phyloP scores from a whole-genome alignment of 2,797 vertebrate species.

The Champsocephalus esox region DNA sequence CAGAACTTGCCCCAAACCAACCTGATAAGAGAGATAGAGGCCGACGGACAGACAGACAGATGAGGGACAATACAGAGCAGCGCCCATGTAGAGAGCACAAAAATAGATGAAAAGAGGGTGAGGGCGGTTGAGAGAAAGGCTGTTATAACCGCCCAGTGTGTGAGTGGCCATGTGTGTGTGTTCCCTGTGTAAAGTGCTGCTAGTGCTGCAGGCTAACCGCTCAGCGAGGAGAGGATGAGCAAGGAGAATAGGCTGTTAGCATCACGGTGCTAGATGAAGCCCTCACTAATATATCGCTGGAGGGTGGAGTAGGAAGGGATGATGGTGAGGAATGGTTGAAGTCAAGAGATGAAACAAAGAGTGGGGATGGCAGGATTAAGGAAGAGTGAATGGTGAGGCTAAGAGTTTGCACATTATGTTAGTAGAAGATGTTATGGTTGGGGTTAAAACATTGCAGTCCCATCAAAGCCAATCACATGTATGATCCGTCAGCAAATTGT shows the following conservation, averaged over 20 bases:
- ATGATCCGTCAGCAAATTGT: not conserved
- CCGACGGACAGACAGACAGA: slow-evolving; percentile 16
- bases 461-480: not conserved
- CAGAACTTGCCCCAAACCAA: slow-evolving; percentile 62
- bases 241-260: slow-evolving; percentile 77
- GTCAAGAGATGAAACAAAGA: slow-evolving; percentile 37
- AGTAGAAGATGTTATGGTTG: not conserved
- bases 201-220: slow-evolving; percentile 72
- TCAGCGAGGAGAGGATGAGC: slow-evolving; percentile 73
- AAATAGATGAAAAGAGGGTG: slow-evolving; percentile 50
- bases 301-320: slow-evolving; percentile 30
- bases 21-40: slow-evolving; percentile 32
- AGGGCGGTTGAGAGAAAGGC: slow-evolving; percentile 52
- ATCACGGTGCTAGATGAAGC: slow-evolving; percentile 68
- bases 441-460: not conserved
- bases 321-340: slow-evolving; percentile 11
- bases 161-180: slow-evolving; percentile 36
- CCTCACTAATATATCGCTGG: slow-evolving; percentile 53
- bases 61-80: slow-evolving; percentile 49
- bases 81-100: slow-evolving; percentile 46
- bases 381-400: not conserved
- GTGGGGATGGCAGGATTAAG: not conserved
- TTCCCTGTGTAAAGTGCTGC: slow-evolving; percentile 76
- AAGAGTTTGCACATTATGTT: not conserved
- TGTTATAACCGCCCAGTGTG: slow-evolving; percentile 34